Evolutionary conservation across 1,140 invertebrate genomes (phyloP).

Genomic region (Bombyx mori): DNA sequence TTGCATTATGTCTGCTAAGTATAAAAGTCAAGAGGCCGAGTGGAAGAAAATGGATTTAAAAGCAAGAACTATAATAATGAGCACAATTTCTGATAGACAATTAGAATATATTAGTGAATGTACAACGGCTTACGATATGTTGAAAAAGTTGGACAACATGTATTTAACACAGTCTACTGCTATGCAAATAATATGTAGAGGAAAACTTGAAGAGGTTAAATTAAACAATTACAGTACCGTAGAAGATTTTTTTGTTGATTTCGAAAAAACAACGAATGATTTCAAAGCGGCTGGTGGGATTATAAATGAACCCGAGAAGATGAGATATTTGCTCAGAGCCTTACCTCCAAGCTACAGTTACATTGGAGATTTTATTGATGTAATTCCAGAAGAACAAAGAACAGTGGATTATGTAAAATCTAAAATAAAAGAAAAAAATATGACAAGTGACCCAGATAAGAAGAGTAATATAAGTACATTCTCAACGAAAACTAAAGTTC

Average conservation of each 20-base stretch:
- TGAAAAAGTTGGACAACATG: constrained; percentile 33
- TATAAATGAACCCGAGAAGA: constrained; percentile 38
- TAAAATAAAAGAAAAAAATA: constrained; percentile 53
- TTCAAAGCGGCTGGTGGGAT: constrained; percentile 36
- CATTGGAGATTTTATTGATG: constrained; percentile 38
- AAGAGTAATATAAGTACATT: constrained; percentile 34
- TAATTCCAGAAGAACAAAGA: constrained; percentile 38
- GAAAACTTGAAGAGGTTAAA: constrained; percentile 31
- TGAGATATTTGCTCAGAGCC: constrained; percentile 41
- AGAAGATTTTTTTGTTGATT: constrained; percentile 41
- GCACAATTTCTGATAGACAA: constrained; percentile 33
- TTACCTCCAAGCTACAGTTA: constrained; percentile 32
- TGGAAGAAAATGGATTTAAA: constrained; percentile 27
- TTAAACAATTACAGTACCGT: constrained; percentile 28
- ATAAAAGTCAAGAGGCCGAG: constrained; percentile 8
- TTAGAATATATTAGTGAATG: constrained; percentile 27
- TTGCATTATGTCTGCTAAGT: background rate
- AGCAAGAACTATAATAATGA: constrained; percentile 33
- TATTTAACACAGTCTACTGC: constrained; percentile 33
- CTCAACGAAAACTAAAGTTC: constrained; percentile 21
- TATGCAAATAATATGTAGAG: constrained; percentile 37
- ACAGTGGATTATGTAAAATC: constrained; percentile 49
- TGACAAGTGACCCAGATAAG: constrained; percentile 16
- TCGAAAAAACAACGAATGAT: constrained; percentile 41
- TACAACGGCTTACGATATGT: constrained; percentile 27